Conservation (phyloP, 2,888 invertebrate genomes). For the Chalcis sispes region DNA sequence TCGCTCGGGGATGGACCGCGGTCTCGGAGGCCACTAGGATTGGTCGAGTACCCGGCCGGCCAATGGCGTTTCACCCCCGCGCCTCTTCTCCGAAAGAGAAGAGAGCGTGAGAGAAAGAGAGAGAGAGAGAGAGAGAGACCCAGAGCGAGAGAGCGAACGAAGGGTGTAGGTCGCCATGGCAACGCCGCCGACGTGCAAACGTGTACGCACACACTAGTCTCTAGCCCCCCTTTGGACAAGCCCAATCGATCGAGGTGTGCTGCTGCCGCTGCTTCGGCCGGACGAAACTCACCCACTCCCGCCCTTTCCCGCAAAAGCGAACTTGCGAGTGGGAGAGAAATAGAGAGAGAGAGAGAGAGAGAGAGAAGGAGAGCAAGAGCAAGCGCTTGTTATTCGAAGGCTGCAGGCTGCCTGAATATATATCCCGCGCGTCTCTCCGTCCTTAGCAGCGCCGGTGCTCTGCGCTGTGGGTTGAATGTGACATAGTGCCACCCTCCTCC, state of each 20-base stretch:
- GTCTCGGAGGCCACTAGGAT: conserved; percentile 60
- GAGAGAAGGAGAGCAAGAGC: conserved; percentile 65
- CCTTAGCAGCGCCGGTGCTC: conserved; percentile 31
- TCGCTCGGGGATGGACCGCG: conserved; percentile 62
- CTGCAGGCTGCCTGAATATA: conserved; percentile 21
- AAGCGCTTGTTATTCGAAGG: conserved; percentile 72
- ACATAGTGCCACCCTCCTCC: conserved; percentile 74
- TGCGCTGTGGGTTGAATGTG: conserved; percentile 74
- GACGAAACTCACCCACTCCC: conserved; percentile 74
- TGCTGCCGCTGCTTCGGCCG: conserved; percentile 73
- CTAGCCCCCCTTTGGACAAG: conserved; percentile 74
- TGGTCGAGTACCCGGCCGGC: conserved; percentile 68
- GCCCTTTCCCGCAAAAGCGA: conserved; percentile 58
- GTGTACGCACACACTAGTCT: conserved; percentile 64
- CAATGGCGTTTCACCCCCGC: conserved; percentile 76
- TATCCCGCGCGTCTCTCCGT: too few relatives aligned
- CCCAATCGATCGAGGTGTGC: conserved; percentile 77
- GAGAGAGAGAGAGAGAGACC: conserved; percentile 20
- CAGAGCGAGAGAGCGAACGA: conserved; percentile 2
- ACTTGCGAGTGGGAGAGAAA: too few relatives aligned
- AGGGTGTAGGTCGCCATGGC: conserved; percentile 71
- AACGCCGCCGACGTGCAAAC: conserved; percentile 66
- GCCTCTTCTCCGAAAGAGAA: too few relatives aligned
- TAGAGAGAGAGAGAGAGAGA: too few relatives aligned
- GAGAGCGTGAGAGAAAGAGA: conserved; percentile 1